Conservation (phyloP, 2,888 invertebrate species). For the Rhynchonema sp. region DNA sequence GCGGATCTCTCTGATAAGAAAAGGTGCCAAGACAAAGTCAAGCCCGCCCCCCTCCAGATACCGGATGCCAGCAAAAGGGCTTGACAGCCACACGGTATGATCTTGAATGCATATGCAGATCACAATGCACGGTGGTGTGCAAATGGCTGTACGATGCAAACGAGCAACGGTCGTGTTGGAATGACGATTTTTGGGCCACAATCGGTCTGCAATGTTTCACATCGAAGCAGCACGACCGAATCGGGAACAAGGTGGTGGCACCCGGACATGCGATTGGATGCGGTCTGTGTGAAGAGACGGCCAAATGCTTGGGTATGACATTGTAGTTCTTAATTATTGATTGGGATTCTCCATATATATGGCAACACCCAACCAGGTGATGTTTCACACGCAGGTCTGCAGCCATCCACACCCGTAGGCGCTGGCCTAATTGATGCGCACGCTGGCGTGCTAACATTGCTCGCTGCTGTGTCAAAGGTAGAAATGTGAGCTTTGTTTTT, state of each 20-base stretch:
- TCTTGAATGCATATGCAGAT: too few species aligned
- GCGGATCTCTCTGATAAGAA: too few species aligned
- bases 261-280: slow-evolving; percentile 10
- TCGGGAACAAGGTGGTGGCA: slow-evolving; percentile 1
- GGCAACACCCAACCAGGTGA: too few species aligned
- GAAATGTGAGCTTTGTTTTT: too few species aligned
- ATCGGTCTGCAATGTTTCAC: slow-evolving; percentile 34
- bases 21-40: too few species aligned
- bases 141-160: slow-evolving; percentile 65
- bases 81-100: too few species aligned
- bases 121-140: slow-evolving; percentile 72
- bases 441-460: slow-evolving; percentile 63
- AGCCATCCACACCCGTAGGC: slow-evolving; percentile 56
- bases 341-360: too few species aligned
- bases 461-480: background rate
- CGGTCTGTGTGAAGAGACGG: slow-evolving; percentile 38
- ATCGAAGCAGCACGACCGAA: background rate
- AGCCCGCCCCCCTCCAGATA: too few species aligned
- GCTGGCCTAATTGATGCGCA: slow-evolving; percentile 82
- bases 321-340: too few species aligned
- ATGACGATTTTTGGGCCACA: slow-evolving; percentile 45
- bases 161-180: slow-evolving; percentile 45
- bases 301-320: slow-evolving; percentile 48
- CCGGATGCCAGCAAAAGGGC: too few species aligned
- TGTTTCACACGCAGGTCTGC: too few species aligned